These are phyloP conservation scores for Pseudorasbora parva DNA, from an alignment of 2,113 vertebrate genomes.

Conservation along the genomic window DNA sequence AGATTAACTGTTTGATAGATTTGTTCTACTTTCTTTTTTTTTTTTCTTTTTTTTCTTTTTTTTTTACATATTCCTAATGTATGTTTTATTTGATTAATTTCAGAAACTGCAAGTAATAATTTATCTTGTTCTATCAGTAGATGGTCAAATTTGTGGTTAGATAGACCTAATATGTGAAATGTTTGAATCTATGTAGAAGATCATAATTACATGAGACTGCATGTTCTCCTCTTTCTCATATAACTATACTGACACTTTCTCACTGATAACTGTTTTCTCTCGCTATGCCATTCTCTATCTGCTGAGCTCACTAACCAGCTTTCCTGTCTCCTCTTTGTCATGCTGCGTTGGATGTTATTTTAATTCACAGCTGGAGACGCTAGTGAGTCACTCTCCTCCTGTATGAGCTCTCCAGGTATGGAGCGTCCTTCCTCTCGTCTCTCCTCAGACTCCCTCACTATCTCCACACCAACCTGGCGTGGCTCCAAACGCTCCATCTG, in stretches of 20 bases:
- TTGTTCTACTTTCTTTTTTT: background rate
- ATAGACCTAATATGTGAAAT: background rate
- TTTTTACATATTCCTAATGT: background rate
- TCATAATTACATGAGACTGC: background rate
- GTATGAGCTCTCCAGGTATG: constrained; percentile 82
- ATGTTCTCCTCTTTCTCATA: background rate
- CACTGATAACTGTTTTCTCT: constrained; percentile 32
- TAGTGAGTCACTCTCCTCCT: constrained; percentile 85
- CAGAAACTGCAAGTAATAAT: background rate
- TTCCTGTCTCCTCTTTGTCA: constrained; percentile 88
- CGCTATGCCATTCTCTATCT: constrained; percentile 67
- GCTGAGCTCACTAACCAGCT: constrained; percentile 84
- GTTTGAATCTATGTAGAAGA: background rate
- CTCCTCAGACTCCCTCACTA: constrained; percentile 76
- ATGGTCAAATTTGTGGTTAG: background rate
- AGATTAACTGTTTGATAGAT: background rate
- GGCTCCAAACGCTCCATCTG: constrained; percentile 82
- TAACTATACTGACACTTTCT: background rate
- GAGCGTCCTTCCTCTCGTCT: constrained; percentile 78
- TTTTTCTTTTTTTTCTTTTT: too few species aligned
- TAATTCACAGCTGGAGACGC: constrained; percentile 89
- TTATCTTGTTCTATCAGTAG: background rate
- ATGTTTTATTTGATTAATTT: background rate
- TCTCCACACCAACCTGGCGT: constrained; percentile 69
- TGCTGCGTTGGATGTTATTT: constrained; percentile 85